Base-by-base conservation (phyloP, 2,888 invertebrate genomes). In the Ashinkailepas kermadecensis region DNA sequence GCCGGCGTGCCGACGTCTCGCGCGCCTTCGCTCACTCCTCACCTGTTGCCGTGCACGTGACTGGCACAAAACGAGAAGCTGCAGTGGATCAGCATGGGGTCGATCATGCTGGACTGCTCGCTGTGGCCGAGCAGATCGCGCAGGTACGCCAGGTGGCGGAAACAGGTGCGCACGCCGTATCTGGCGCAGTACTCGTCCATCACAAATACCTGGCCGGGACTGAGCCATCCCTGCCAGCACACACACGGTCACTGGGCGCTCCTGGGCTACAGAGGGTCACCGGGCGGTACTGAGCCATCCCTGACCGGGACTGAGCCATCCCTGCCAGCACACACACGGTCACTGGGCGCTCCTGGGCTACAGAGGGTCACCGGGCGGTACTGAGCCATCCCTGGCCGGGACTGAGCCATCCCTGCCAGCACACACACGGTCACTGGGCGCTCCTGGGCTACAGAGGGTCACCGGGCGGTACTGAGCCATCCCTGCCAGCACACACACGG, bases 271-370 rank as follows among this genome's bases (percentile, higher is more conserved):
- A 39, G 39, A 4, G 2, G 39, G 39, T 39, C 39, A 39, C 39
- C 39, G 39, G 39, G 4, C 39, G 39, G 4, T 39, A 39, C 39
- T 39, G n/a, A n/a, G n/a, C n/a, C n/a, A n/a, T n/a, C n/a, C 94
- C 90, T 99, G 99, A 0, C 99, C 99, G 0, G 99, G 99, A 86
- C 98, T 98, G 89, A 99, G 99, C 99, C 99, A 99, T 85, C 99
- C 99, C 96, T 96, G 88, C 25, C 39, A 54, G 78, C 25, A 81
- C 65, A 80, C 13, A 25, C 39, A 59, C 64, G 25, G 13, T n/a
- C 54, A 81, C 39, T 39, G 39, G 39, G 39, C 39, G 39, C 2
- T 39, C 39, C 39, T 4, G 39, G 39, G 39, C 2, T 39, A 39
- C 39, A 39, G 39, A 4, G 2, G 39, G 39, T 39, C 39, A 39